Conservation (phyloP, 2,797 vertebrate species). For the Hoplostethus atlanticus region DNA sequence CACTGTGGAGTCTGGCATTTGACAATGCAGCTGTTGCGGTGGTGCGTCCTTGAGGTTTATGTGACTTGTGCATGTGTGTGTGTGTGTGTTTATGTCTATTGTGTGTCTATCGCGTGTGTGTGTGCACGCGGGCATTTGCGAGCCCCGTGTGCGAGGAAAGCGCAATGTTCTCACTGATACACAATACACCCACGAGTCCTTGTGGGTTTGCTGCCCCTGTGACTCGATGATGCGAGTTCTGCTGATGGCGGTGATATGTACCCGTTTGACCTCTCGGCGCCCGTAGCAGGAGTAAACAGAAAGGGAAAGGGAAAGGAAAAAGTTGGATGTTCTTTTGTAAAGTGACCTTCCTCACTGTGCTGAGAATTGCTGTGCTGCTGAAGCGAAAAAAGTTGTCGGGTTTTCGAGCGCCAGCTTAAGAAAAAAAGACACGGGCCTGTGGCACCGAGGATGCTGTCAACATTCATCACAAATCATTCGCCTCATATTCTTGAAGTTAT, state of each 20-base stretch:
- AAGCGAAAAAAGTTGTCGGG: not conserved
- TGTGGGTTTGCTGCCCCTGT: slow-evolving; percentile 27
- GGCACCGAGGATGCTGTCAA: slow-evolving; percentile 5
- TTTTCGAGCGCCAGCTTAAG: slow-evolving; percentile 17
- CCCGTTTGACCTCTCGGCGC: slow-evolving; percentile 52
- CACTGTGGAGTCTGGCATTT: slow-evolving; percentile 2
- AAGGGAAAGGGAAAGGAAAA: not conserved
- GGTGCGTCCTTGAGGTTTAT: slow-evolving; percentile 33
- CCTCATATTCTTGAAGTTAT: slow-evolving; percentile 18
- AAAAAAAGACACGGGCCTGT: slow-evolving; percentile 15
- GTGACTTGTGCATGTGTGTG: not conserved
- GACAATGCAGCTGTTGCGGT: slow-evolving; percentile 9
- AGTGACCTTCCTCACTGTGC: slow-evolving; percentile 31
- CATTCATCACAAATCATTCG: slow-evolving; percentile 28
- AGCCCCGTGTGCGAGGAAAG: slow-evolving; percentile 30
- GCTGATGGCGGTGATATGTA: slow-evolving; percentile 57
- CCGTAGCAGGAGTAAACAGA: slow-evolving; percentile 36
- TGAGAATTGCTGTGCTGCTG: not conserved
- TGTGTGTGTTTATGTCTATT: not conserved
- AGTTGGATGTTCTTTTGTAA: slow-evolving; percentile 38
- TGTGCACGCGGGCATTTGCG: not conserved
- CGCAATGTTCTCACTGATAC: slow-evolving; percentile 32
- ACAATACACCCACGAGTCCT: slow-evolving; percentile 38
- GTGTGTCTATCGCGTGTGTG: not conserved
- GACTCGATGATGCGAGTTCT: slow-evolving; percentile 24